Evolutionary conservation across 1,140 invertebrate species (phyloP), one percentile per base, ranked within the genome.

Genomic region (Leguminivora glycinivorella): DNA sequence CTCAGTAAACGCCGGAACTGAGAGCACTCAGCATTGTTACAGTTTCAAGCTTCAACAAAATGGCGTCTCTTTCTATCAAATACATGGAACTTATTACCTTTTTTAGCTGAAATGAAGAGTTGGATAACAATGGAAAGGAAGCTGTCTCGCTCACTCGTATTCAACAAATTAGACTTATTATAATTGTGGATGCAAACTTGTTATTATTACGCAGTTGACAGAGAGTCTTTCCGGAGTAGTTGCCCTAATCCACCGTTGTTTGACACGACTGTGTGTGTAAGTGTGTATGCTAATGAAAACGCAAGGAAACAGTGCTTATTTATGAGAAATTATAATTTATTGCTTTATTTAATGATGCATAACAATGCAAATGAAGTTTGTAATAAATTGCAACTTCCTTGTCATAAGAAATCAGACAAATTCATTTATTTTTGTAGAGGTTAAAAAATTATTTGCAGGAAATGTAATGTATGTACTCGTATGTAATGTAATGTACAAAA

Each of bases 111-210:
- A 52, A 52, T 5, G 7, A 0, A 22, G 9, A 52, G 47, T 52
- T 52, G 47, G 17, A 58, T n/a, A 63, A 63, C 58, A 63, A 63
- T 34, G 17, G 58, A n/a, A 29, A 63, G 29, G 58, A 63, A 63
- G 26, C 25, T 14, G 29, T 63, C 58, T 63, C 58, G 10, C n/a
- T 63, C 25, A 4, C 58, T 63, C 58, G 56, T 12, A 58, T 26
- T 58, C 56, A 58, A 29, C 58, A 63, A 63, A 63, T 63, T 63
- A 29, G 58, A 63, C 58, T 63, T 63, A 63, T 63, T 63, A 63
- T 63, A 63, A 63, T 63, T 63, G 58, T 63, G 58, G 26, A 34
- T 63, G 29, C 14, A 63, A 63, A 63, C 58, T 63, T 63, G 58
- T 63, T 63, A 63, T 26, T 52, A 52, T 52, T 52, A 19, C 19